These are phyloP conservation scores for Pocillopora grandis DNA, from an alignment of 92 coral and sea anemone genomes.

Conservation along the genomic window DNA sequence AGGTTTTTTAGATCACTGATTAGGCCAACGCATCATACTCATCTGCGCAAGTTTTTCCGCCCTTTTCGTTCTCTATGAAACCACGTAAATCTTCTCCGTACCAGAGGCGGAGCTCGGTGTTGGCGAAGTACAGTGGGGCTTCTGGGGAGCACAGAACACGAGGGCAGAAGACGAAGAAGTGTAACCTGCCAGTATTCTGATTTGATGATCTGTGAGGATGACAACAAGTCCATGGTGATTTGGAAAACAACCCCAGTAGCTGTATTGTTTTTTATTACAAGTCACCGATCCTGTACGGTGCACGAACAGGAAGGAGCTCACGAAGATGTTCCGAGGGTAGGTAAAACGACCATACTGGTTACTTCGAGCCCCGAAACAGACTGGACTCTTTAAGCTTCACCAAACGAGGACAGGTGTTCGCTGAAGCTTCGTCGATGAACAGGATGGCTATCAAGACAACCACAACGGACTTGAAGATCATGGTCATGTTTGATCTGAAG, in stretches of 20 bases:
- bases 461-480: neutral
- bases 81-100: slow-evolving; percentile 45
- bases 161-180: slow-evolving; percentile 16
- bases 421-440: neutral
- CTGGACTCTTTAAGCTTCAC: slow-evolving; percentile 27
- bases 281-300: slow-evolving; percentile 36
- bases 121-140: slow-evolving; percentile 14
- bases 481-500: no score
- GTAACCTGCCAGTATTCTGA: slow-evolving; percentile 11
- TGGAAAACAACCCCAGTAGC: slow-evolving; percentile 21
- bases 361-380: slow-evolving; percentile 26
- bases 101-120: slow-evolving; percentile 35
- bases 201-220: slow-evolving; percentile 6
- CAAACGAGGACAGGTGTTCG: slow-evolving; percentile 20
- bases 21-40: slow-evolving; percentile 29
- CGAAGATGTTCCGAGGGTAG: slow-evolving; percentile 22
- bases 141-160: slow-evolving; percentile 22
- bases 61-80: slow-evolving; percentile 29
- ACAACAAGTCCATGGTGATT: neutral
- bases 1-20: neutral
- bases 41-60: slow-evolving; percentile 41
- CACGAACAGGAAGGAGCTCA: slow-evolving; percentile 37
- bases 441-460: neutral
- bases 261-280: neutral
- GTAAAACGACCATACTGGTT: slow-evolving; percentile 18